Evolutionary conservation across 2,888 invertebrate species (phyloP).

Genomic region (Drosophila sordidula): DNA sequence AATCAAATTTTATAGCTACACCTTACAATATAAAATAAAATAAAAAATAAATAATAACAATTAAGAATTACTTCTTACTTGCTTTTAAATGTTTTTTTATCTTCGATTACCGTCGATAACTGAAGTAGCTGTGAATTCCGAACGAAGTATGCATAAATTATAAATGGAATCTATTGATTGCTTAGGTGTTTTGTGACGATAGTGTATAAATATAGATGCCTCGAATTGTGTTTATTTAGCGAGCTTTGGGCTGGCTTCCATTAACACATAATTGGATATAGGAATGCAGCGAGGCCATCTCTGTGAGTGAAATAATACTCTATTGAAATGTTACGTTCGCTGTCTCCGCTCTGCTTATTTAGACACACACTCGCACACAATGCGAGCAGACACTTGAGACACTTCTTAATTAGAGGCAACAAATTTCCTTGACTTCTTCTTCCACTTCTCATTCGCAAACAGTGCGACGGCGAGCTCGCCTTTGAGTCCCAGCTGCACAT

Average conservation of each 20-base stretch:
- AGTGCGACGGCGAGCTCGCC: conserved; percentile 1
- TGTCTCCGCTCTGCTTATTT: background rate
- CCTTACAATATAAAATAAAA: too few relatives aligned
- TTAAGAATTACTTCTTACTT: too few relatives aligned
- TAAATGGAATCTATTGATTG: too few relatives aligned
- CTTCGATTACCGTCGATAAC: too few relatives aligned
- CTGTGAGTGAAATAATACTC: conserved; percentile 3
- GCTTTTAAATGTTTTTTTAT: too few relatives aligned
- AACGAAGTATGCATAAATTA: too few relatives aligned
- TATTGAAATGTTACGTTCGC: conserved; percentile 13
- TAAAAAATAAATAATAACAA: too few relatives aligned
- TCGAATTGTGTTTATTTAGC: background rate
- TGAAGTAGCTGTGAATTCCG: too few relatives aligned
- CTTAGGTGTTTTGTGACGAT: too few relatives aligned
- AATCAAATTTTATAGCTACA: too few relatives aligned
- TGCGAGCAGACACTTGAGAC: conserved; percentile 43
- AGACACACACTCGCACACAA: conserved; percentile 3
- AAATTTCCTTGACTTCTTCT: conserved; percentile 17
- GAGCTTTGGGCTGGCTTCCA: background rate
- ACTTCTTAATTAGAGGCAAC: conserved; percentile 48
- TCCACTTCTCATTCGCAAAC: conserved; percentile 5
- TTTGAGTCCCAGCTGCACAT: conserved; percentile 13
- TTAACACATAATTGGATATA: background rate
- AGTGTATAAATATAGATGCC: background rate
- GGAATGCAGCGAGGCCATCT: background rate